Base-by-base conservation (phyloP, 2,888 invertebrate genomes). In the Chesias legatella region DNA sequence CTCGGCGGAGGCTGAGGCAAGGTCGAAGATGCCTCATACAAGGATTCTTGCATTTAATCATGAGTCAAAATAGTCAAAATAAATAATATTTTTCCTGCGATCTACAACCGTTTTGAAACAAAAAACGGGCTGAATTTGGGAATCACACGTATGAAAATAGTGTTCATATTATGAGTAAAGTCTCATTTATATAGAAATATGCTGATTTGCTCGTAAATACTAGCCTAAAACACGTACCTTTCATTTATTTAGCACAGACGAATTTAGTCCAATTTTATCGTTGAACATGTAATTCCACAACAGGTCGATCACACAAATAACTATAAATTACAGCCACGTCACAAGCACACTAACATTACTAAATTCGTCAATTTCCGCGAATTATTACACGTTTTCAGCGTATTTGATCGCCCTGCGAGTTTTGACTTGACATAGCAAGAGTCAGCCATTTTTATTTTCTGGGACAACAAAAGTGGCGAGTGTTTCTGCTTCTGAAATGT, bases 361-460 rank as follows among this genome's bases (percentile, higher is more conserved):
- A 10, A 27, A 40, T 43, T 58, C 48, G 55, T 63, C 7, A 25
- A 43, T 67, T 70, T 67, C 50, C 56, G 50, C 57, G 52, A 56
- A 69, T 61, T 67, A 63, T 73, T 68, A 73, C 76, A 77, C 77
- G 77, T 81, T 82, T 78, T 73, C 61, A 60, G 51, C 44, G 62
- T 62, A 69, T 63, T 70, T 64, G 64, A 57, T 78, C 69, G 68
- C 68, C 72, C 73, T 60, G 59, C 50, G 56, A 77, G 68, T 78
- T 84, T 84, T 85, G 85, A 86, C 85, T 84, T 85, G 85, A 86
- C 85, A 73, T 79, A 79, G 71, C 58, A 58, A 64, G 64, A 61
- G 67, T 73, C 82, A 65, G 85, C 85, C 86, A 85, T 86, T 73
- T 85, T 84, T 82, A 17, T 64, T 76, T 72, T 72, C 59, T 56